Conservation (phyloP, 2,113 vertebrate genomes). For the Todiramphus saurophagus region DNA sequence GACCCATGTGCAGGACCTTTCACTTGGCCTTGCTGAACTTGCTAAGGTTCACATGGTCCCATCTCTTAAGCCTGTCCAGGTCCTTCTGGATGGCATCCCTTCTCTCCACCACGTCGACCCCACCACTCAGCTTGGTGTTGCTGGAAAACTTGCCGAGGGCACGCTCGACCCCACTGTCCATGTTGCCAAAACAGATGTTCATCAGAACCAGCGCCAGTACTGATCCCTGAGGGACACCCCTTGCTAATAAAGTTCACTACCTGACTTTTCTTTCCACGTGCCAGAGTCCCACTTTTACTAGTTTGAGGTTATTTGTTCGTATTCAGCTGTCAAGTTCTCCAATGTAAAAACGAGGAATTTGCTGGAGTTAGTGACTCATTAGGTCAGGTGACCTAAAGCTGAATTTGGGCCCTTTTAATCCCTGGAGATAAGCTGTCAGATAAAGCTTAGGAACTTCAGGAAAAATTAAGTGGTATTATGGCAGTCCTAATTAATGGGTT, state of each 20-base stretch:
- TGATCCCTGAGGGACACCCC: neutral
- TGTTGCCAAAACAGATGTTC: neutral
- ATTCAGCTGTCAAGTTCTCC: neutral
- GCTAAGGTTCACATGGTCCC: neutral
- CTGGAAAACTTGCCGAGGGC: neutral
- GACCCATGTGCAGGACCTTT: neutral
- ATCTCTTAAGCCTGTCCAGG: neutral
- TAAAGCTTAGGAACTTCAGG: neutral
- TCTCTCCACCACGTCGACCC: neutral
- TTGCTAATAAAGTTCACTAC: neutral
- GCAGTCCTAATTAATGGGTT: neutral
- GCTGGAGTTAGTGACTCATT: neutral
- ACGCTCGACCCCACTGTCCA: neutral
- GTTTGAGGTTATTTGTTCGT: constrained; percentile 1
- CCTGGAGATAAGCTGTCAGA: neutral
- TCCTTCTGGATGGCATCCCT: neutral
- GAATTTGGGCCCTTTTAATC: neutral
- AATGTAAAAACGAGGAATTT: neutral
- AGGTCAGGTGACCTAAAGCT: neutral
- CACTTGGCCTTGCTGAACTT: neutral
- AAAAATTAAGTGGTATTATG: neutral
- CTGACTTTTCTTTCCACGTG: neutral
- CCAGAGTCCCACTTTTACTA: neutral
- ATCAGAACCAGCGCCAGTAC: neutral
- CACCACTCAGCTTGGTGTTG: neutral